A percentile compares a stretch with the other conserved stretches of the same genome.
Conservation (phyloP, 2,888 invertebrate genomes). For the Carterocephalus palaemon region DNA sequence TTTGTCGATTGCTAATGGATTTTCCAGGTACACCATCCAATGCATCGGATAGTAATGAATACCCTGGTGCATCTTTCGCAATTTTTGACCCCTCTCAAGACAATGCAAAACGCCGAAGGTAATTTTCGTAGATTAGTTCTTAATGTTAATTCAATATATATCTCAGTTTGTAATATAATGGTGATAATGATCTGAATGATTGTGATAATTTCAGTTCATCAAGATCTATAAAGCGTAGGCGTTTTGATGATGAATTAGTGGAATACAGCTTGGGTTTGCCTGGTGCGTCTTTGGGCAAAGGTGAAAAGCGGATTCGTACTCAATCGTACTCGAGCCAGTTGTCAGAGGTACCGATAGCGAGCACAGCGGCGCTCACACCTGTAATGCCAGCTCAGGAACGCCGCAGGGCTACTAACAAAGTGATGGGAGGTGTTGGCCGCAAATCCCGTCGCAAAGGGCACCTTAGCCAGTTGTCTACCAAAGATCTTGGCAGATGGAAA, state of each 20-base stretch:
- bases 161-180: too few species aligned
- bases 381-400: slow-evolving; percentile 51
- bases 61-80: slow-evolving; percentile 51
- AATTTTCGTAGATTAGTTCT: slow-evolving; percentile 21
- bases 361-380: slow-evolving; percentile 40
- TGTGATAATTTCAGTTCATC: slow-evolving; percentile 83
- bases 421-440: slow-evolving; percentile 61
- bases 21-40: slow-evolving; percentile 65
- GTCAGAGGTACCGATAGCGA: slow-evolving; percentile 61
- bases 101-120: slow-evolving; percentile 74
- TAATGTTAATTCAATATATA: background rate
- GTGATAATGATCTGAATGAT: too few species aligned
- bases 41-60: slow-evolving; percentile 67
- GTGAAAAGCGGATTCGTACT: slow-evolving; percentile 68
- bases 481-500: slow-evolving; percentile 96
- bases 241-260: slow-evolving; percentile 98
- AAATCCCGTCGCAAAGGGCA: slow-evolving; percentile 81
- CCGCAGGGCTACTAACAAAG: slow-evolving; percentile 60
- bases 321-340: slow-evolving; percentile 75
- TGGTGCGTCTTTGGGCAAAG: slow-evolving; percentile 72
- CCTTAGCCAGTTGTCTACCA: slow-evolving; percentile 84
- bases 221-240: slow-evolving; percentile 94
- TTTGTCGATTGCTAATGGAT: slow-evolving; percentile 48
- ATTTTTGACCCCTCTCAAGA: slow-evolving; percentile 60
- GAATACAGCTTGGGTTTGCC: slow-evolving; percentile 90